Evolutionary conservation across 2,888 invertebrate species (phyloP).

Genomic region (Ametastegia equiseti): DNA sequence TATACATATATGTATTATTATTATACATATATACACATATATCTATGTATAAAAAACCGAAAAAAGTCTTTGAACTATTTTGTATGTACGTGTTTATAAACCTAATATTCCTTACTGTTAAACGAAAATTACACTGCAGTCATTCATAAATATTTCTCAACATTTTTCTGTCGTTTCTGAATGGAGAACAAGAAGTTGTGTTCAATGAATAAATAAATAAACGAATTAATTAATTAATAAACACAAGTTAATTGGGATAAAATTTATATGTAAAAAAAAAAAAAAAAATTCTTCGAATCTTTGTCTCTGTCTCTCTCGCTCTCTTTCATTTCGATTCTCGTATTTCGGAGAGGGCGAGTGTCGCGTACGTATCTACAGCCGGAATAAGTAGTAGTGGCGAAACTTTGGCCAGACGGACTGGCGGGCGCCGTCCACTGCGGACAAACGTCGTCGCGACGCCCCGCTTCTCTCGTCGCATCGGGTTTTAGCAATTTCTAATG

Average conservation of each 20-base stretch:
- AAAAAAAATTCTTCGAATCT: not conserved
- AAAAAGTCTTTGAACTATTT: not conserved
- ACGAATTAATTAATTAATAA: too few relatives aligned
- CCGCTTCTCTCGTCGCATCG: not conserved
- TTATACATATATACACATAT: not conserved
- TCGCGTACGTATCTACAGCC: not conserved
- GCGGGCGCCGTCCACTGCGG: conserved; percentile 44
- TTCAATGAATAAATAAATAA: too few relatives aligned
- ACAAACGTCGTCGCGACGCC: conserved; percentile 2
- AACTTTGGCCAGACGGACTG: conserved; percentile 47
- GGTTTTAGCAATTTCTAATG: not conserved
- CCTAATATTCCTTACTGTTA: too few relatives aligned
- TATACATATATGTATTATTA: too few relatives aligned
- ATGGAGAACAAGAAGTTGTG: too few relatives aligned
- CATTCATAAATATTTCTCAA: too few relatives aligned
- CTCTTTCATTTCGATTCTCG: too few relatives aligned
- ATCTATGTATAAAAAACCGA: not conserved
- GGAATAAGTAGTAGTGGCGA: conserved; percentile 36
- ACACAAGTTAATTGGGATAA: too few relatives aligned
- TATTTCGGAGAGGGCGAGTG: conserved; percentile 12
- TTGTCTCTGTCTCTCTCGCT: too few relatives aligned
- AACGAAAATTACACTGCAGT: too few relatives aligned
- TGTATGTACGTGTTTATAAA: too few relatives aligned
- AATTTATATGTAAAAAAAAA: not conserved
- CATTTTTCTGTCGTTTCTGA: too few relatives aligned